phyloP scores from a whole-genome alignment of 2,113 vertebrate species.

The Vidua chalybeata region DNA sequence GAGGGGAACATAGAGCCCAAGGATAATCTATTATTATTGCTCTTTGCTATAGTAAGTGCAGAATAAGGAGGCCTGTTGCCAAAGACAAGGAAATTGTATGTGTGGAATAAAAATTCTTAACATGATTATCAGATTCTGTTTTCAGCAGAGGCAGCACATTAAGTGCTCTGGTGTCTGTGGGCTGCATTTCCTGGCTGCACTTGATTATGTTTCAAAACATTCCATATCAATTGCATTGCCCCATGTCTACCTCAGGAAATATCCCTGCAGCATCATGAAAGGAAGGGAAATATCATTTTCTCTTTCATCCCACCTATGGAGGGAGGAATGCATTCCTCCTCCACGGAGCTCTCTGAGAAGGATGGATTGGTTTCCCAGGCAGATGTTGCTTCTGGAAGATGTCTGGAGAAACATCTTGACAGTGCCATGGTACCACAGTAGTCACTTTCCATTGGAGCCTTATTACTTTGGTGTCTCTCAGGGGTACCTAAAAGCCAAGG shows the following conservation, averaged over 20 bases:
- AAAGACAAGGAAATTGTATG: conserved; percentile 9
- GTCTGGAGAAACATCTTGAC: neutral
- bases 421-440: neutral
- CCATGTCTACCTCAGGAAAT: neutral
- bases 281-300: neutral
- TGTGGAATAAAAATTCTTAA: conserved; percentile 4
- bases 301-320: neutral
- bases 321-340: neutral
- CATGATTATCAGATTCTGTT: neutral
- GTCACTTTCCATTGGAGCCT: neutral
- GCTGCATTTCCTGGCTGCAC: neutral
- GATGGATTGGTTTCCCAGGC: neutral
- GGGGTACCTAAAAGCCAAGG: neutral
- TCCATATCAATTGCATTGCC: neutral
- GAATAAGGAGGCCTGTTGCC: neutral
- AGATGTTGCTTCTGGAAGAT: neutral
- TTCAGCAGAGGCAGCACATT: neutral
- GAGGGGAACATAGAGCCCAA: neutral
- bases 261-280: neutral
- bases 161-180: neutral
- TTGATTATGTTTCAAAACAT: neutral
- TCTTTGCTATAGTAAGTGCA: neutral
- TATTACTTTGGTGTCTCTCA: neutral
- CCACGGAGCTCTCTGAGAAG: neutral
- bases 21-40: neutral